These are phyloP conservation scores for Drosophila chauvacae DNA, from an alignment of 1,140 invertebrate species.

Conservation along the genomic window DNA sequence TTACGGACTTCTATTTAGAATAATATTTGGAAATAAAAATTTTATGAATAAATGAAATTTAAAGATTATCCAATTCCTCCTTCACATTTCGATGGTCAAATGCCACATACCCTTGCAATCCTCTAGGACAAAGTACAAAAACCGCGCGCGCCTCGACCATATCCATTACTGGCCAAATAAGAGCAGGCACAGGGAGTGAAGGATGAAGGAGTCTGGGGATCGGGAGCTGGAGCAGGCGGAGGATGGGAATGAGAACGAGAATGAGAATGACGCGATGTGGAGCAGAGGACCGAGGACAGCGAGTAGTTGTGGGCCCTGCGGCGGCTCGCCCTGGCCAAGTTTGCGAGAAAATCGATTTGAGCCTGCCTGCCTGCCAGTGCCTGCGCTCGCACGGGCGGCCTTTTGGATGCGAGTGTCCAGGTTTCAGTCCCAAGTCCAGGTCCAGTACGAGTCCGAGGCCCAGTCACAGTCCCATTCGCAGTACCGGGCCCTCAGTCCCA, in stretches of 20 bases:
- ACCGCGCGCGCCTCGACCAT: conserved; percentile 50
- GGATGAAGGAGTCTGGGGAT: conserved; percentile 13
- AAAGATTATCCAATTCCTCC: neutral
- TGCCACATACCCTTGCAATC: conserved; percentile 24
- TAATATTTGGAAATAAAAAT: neutral
- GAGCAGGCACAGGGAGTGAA: conserved; percentile 23
- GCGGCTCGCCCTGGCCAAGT: conserved; percentile 64
- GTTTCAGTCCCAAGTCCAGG: conserved; percentile 40
- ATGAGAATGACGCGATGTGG: conserved; percentile 25
- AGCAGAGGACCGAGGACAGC: conserved; percentile 42
- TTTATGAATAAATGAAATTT: neutral
- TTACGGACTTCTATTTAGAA: neutral
- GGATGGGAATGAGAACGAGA: conserved; percentile 17
- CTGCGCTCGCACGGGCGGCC: conserved; percentile 49
- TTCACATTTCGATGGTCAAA: conserved; percentile 10
- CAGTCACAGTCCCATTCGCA: conserved; percentile 34
- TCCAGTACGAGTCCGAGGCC: conserved; percentile 27
- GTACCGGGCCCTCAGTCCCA: conserved; percentile 11
- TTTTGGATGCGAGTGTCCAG: conserved; percentile 54
- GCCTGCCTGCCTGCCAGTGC: conserved; percentile 28
- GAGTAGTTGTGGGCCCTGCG: conserved; percentile 55
- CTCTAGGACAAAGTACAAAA: conserved; percentile 31
- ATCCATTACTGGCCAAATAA: conserved; percentile 53
- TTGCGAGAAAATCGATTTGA: conserved; percentile 81
- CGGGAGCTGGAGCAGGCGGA: conserved; percentile 6